Percentiles rank a stretch among this genome's conserved stretches.
Conservation (phyloP, 2,113 vertebrate species). For the Aleadryas rufinucha region DNA sequence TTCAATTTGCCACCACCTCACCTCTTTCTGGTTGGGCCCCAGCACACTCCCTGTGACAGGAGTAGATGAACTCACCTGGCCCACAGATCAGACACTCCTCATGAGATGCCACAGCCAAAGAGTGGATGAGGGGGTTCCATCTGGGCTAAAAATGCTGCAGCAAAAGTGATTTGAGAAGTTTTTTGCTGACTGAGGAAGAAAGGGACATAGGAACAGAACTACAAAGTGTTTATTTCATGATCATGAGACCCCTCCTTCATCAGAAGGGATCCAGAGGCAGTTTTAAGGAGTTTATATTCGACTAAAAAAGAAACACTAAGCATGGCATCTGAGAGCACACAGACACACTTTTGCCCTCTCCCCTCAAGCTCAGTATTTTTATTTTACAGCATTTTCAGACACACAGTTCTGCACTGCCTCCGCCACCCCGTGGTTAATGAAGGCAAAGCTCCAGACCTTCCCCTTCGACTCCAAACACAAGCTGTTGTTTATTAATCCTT, state of each 20-base stretch:
- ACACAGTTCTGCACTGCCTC: neutral
- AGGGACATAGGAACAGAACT: neutral
- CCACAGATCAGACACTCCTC: rapidly evolving
- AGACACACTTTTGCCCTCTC: neutral
- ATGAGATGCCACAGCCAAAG: neutral
- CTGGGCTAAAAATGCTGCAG: neutral
- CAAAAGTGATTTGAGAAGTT: neutral
- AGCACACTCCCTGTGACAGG: neutral
- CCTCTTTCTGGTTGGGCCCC: neutral
- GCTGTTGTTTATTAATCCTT: neutral
- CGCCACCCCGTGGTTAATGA: neutral
- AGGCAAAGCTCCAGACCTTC: neutral
- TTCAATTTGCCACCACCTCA: neutral
- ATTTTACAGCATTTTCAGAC: neutral
- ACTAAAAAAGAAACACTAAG: neutral
- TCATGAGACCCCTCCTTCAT: neutral
- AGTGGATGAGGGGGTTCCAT: neutral
- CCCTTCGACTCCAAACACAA: neutral
- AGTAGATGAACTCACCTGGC: neutral
- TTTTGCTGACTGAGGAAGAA: neutral
- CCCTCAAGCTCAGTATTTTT: rapidly evolving
- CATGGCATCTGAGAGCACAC: neutral
- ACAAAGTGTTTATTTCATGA: neutral
- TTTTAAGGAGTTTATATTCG: neutral
- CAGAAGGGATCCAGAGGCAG: neutral